These are phyloP conservation scores for Gryllus longicercus DNA, from an alignment of 2,888 invertebrate species.

Conservation along the genomic window DNA sequence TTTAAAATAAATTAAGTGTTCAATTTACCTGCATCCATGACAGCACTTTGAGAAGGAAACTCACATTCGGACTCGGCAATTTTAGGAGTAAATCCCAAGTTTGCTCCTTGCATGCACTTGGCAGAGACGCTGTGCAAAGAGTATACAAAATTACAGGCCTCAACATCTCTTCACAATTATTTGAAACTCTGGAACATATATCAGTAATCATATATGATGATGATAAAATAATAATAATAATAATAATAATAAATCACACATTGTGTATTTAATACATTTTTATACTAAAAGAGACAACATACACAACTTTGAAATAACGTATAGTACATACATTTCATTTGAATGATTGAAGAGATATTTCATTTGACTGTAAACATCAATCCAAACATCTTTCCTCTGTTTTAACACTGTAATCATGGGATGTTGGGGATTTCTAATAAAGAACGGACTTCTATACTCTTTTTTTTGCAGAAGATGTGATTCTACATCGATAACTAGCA, in stretches of 20 bases:
- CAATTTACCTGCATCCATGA: conserved; percentile 51
- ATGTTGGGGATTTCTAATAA: conserved; percentile 60
- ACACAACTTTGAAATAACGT: conserved; percentile 4
- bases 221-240: conserved; percentile 11
- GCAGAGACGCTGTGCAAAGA: conserved; percentile 54
- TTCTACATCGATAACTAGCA: conserved; percentile 52
- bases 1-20: too few species aligned
- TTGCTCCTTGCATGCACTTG: conserved; percentile 49
- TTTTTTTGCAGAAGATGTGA: conserved; percentile 48
- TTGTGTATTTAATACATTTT: not conserved
- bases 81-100: conserved; percentile 53
- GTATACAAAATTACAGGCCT: conserved; percentile 64
- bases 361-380: conserved; percentile 62
- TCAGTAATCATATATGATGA: not conserved
- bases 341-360: conserved; percentile 59
- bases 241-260: not conserved
- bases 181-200: conserved; percentile 52
- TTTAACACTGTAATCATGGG: conserved; percentile 66
- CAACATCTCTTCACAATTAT: conserved; percentile 59
- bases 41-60: conserved; percentile 49
- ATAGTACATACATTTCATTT: conserved; percentile 53
- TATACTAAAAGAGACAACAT: not conserved
- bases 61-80: conserved; percentile 44
- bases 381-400: conserved; percentile 58
- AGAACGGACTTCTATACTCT: conserved; percentile 54